These are phyloP conservation scores for Sinella curviseta DNA, from an alignment of 1,140 invertebrate species.

Conservation along the genomic window DNA sequence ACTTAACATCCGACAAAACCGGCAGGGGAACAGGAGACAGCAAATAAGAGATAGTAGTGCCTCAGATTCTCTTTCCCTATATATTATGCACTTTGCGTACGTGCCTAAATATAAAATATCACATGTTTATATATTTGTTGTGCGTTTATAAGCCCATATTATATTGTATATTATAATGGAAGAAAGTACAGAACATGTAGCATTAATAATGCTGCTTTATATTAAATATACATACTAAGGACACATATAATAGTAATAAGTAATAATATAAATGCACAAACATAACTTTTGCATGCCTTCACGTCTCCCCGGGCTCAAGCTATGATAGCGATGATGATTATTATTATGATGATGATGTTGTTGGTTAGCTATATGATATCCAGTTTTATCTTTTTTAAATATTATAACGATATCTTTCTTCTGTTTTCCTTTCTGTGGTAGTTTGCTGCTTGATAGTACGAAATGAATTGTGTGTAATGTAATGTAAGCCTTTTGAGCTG, in stretches of 20 bases:
- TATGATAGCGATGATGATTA: neutral
- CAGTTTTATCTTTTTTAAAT: neutral
- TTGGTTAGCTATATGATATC: no score
- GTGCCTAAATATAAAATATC: no score
- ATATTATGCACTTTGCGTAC: no score
- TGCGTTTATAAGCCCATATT: no score
- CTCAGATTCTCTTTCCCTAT: no score
- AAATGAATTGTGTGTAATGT: neutral
- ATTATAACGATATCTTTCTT: neutral
- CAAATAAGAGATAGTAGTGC: neutral
- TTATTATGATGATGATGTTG: neutral
- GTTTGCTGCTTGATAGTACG: no score
- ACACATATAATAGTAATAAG: neutral
- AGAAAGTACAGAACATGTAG: neutral
- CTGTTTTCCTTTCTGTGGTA: neutral
- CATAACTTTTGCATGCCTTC: slow-evolving; percentile 5
- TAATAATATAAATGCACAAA: no score
- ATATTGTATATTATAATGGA: neutral
- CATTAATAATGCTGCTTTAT: neutral
- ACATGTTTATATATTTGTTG: no score
- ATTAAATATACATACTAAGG: neutral
- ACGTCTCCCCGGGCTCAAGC: neutral
- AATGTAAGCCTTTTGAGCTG: neutral
- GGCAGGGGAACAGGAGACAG: slow-evolving; percentile 7
- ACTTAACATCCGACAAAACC: slow-evolving; percentile 2